Base-by-base conservation (phyloP, 2,113 vertebrate genomes). In the Anser brachyrhynchus region DNA sequence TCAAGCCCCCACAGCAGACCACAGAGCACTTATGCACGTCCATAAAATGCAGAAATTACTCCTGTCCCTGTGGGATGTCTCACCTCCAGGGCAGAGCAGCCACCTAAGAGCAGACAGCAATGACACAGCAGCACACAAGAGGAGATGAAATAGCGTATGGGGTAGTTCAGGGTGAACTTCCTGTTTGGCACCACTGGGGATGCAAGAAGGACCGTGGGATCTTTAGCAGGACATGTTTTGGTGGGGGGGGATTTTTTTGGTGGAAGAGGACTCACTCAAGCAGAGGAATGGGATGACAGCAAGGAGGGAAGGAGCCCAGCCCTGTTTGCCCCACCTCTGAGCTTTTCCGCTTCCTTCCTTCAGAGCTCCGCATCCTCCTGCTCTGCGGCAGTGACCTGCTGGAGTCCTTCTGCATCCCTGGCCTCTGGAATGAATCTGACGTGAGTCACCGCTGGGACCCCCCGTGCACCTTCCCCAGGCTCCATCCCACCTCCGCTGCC, bases 341-440 rank as follows among this genome's bases (percentile, higher is more conserved):
- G 6, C 20, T 49, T 75, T 66, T 95, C 28, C 81, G n/a, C 75
- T 78, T 75, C 65, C 76, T 84, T 89, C 80, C 88, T 92, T 54
- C 96, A 99, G 99, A 99, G 95, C 98, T 99, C 73, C 99, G 99
- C 87, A 99, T 99, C 98, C 96, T 99, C 97, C 98, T 99, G 96
- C 98, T 99, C 93, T 99, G 99, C 81, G 99, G 99, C 88, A 99
- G 99, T 13, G 99, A 99, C 95, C 98, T 99, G 59, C 98, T 99
- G 97, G 99, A 99, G 89, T 99, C 99, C 76, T 99, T 99, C 98
- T 99, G 99, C 97, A 99, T 99, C 97, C 99, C 99, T 6, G 99
- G 99, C 49, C 99, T 99, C 89, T 99, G 99, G 99, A 99, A 99
- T 6, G 99, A 99, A 97, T 99, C 98, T 28, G 99, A 99, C 58